Evolutionary conservation across 2,113 vertebrate genomes (phyloP), one percentile per base, ranked within the genome.

Genomic region (Rhea americana): DNA sequence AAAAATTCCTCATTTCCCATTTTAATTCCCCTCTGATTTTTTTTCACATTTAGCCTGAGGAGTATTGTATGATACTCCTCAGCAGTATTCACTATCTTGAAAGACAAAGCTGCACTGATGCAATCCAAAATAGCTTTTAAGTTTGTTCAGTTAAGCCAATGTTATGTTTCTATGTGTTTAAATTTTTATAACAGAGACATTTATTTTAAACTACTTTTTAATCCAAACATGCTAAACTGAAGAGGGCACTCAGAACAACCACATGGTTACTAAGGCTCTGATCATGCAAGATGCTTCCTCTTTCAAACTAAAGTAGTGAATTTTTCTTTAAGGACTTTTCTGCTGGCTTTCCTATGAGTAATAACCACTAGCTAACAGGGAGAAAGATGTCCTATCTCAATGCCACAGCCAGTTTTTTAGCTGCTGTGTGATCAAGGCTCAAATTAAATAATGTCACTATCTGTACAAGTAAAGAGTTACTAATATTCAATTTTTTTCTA

Each of bases 391-490:
- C 12, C 53, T 41, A 37, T 70, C 32, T 82, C n/a, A 45, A 8
- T 11, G 56, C 6, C 21, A 63, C 48, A 87, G 12, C 7, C 55
- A 22, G 7, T 21, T 58, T 26, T 90, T 71, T 1, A 59, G 70
- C 8, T 10, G 26, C 56, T 68, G 20, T 25, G 18, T 16, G 35
- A 85, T 32, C 43, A 73, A 79, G 58, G 41, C 24, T 14, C 51
- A 75, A 28, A 75, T 21, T 28, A 72, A 75, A 9, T 1, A 13
- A 61, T 4, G 61, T 2, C 5, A 5, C 78, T 68, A 71, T 51
- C 20, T 28, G 5, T 1, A 25, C 0, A 1, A 3, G 5, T 19
- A 22, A 13, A 71, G 47, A 51, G 68, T 8, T 70, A n/a, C 20
- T 11, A 35, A 63, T 39, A 70, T 8, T 8, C 7, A 47, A 16